Evolutionary conservation across 1,140 invertebrate species (phyloP), one percentile per base, ranked within the genome.

Genomic region (Anastatus disparis): DNA sequence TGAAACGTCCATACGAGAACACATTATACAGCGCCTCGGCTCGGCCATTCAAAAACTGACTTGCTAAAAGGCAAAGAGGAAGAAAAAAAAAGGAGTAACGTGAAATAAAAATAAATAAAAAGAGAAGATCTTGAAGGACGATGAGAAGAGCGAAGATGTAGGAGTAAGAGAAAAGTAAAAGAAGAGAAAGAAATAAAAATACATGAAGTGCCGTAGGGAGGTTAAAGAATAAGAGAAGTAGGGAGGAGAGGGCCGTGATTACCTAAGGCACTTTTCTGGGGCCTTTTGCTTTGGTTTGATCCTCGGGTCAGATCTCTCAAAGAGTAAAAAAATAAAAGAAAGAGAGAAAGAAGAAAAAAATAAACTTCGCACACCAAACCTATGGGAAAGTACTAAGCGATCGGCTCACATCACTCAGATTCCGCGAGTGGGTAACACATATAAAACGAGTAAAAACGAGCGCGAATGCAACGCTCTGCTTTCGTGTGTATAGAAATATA

Each of bases 341-440:
- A n/a, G n/a, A n/a, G n/a, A n/a, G n/a, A n/a, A n/a, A n/a, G n/a
- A n/a, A n/a, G n/a, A n/a, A n/a, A n/a, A n/a, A n/a, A n/a, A n/a
- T n/a, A n/a, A 22, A 44, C 55, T 27, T 24, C 10, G 46, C 56
- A n/a, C 79, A 80, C 78, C n/a, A n/a, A n/a, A n/a, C 77, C 82
- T 83, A 84, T 85, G 83, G 83, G 83, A 85, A 85, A 84, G 81
- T 76, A 77, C 77, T 85, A 84, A 85, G 84, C 82, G 84, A 84
- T 86, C 80, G 83, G 83, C 84, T 86, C 84, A 85, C 84, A 86
- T 84, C 84, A 82, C 80, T 83, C 82, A 81, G 77, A 83, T 80
- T 81, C 78, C 77, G 76, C 24, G 13, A n/a, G n/a, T n/a, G n/a
- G n/a, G n/a, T n/a, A n/a, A n/a, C n/a, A n/a, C n/a, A n/a, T n/a